A percentile compares a stretch with the other conserved stretches of the same genome.
These are phyloP conservation scores for Ommatoiulus sabulosus DNA, from an alignment of 2,888 invertebrate genomes.

Conservation along the genomic window DNA sequence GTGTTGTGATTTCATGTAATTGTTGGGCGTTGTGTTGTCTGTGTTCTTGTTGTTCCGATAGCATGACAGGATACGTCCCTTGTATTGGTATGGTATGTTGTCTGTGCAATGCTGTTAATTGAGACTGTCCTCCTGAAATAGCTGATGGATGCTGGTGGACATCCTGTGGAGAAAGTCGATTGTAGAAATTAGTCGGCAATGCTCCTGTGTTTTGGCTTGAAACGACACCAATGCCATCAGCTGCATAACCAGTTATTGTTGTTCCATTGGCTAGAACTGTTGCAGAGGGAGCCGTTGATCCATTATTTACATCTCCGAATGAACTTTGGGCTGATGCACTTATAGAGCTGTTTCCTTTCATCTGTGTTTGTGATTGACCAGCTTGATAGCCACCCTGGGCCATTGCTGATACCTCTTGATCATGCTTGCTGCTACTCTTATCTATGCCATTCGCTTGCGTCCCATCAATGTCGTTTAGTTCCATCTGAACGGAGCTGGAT, in stretches of 20 bases:
- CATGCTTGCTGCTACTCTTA: background rate
- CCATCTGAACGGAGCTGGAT: conserved; percentile 21
- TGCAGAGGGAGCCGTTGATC: background rate
- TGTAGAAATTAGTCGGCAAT: background rate
- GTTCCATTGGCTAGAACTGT: conserved; percentile 9
- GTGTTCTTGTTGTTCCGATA: background rate
- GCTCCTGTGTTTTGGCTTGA: background rate
- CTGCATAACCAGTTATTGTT: background rate
- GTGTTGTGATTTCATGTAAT: background rate
- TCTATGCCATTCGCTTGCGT: background rate
- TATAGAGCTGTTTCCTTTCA: background rate
- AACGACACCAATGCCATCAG: background rate
- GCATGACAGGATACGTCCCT: background rate
- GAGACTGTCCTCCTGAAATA: background rate
- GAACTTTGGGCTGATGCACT: conserved; percentile 48
- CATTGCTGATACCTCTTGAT: conserved; percentile 9
- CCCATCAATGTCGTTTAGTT: background rate
- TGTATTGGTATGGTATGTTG: background rate
- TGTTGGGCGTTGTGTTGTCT: background rate
- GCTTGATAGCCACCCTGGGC: background rate
- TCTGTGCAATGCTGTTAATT: background rate
- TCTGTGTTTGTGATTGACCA: conserved; percentile 46
- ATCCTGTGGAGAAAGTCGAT: background rate
- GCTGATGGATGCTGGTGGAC: background rate
- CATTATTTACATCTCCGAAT: conserved; percentile 9